phyloP scores from a whole-genome alignment of 2,113 vertebrate genomes.

The Periophthalmodon schlosseri region DNA sequence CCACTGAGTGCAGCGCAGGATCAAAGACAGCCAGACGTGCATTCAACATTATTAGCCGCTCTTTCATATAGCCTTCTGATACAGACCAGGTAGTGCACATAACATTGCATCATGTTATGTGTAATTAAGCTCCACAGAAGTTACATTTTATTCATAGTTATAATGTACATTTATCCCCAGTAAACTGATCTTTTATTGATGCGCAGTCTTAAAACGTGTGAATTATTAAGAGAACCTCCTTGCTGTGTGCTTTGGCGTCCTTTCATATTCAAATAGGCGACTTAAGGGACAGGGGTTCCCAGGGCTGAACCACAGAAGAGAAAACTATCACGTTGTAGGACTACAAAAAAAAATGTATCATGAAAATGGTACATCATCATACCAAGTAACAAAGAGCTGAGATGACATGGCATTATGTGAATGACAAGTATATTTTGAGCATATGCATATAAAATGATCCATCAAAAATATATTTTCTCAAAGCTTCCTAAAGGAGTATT shows the following conservation, averaged over 20 bases:
- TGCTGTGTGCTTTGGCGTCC: constrained; percentile 32
- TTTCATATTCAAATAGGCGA: constrained; percentile 49
- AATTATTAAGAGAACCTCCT: constrained; percentile 70
- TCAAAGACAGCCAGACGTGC: background rate
- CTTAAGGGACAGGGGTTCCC: constrained; percentile 6
- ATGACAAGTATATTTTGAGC: background rate
- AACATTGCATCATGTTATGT: background rate
- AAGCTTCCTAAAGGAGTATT: background rate
- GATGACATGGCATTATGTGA: background rate
- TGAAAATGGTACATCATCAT: background rate
- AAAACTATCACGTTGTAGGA: background rate
- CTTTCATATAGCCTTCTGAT: background rate
- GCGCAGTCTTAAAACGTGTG: constrained; percentile 62
- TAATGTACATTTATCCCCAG: constrained; percentile 21
- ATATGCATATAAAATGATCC: background rate
- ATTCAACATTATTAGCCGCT: background rate
- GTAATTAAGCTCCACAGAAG: background rate
- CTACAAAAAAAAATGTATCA: too few relatives aligned
- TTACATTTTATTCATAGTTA: constrained; percentile 25
- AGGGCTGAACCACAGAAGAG: constrained; percentile 6
- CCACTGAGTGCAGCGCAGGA: background rate
- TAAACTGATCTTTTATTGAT: constrained; percentile 75
- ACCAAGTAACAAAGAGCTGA: background rate
- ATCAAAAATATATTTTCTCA: background rate
- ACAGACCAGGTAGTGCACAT: background rate